phyloP scores from a whole-genome alignment of 2,797 vertebrate species.

The Neoniphon sammara region DNA sequence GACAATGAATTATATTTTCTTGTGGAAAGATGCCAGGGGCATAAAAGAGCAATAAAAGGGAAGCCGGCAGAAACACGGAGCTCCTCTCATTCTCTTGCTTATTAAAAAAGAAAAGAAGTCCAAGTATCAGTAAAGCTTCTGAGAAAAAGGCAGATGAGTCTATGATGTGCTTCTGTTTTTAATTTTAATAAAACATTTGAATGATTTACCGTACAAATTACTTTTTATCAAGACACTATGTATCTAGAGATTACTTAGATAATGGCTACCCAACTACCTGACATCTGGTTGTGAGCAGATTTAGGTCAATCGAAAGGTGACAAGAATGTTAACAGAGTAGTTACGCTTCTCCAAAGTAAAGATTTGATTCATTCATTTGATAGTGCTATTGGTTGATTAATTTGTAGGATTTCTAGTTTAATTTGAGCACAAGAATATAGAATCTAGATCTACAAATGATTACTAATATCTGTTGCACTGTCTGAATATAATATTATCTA shows the following conservation, averaged over 20 bases:
- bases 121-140: slow-evolving; percentile 24
- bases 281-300: too few species aligned
- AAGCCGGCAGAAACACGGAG: slow-evolving; percentile 38
- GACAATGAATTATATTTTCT: slow-evolving; percentile 63
- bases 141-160: slow-evolving; percentile 32
- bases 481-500: too few species aligned
- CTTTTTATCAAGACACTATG: too few species aligned
- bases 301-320: neutral
- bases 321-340: neutral
- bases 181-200: slow-evolving; percentile 28
- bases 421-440: neutral
- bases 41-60: slow-evolving; percentile 47
- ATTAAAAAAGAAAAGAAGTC: slow-evolving; percentile 5
- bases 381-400: neutral
- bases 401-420: neutral
- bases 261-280: too few species aligned
- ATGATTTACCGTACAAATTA: neutral
- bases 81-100: too few species aligned
- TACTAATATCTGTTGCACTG: too few species aligned
- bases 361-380: neutral
- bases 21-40: slow-evolving; percentile 68
- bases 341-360: neutral
- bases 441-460: neutral
- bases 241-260: too few species aligned
- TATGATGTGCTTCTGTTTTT: slow-evolving; percentile 43